phyloP scores from a whole-genome alignment of 2,113 vertebrate species.

The Poeciliopsis occidentalis region DNA sequence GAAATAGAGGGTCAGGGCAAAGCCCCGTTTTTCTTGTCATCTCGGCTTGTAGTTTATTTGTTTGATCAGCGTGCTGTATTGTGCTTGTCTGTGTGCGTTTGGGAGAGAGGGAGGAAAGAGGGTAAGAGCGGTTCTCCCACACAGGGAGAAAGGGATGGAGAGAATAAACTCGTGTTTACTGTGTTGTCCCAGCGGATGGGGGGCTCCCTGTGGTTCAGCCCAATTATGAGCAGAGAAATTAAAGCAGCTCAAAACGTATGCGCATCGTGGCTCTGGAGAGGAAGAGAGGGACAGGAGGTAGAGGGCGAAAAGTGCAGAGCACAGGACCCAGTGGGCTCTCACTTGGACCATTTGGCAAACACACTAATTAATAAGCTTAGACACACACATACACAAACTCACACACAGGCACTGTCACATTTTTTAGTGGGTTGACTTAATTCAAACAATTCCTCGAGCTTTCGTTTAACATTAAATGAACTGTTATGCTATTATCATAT shows the following conservation, averaged over 20 bases:
- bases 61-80: conserved; percentile 55
- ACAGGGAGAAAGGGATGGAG: conserved; percentile 40
- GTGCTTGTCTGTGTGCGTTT: conserved; percentile 34
- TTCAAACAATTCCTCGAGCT: conserved; percentile 48
- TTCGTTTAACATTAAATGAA: conserved; percentile 42
- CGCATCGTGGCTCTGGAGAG: conserved; percentile 59
- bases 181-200: conserved; percentile 64
- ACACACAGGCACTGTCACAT: conserved; percentile 30
- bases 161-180: conserved; percentile 67
- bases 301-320: conserved; percentile 61
- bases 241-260: conserved; percentile 74
- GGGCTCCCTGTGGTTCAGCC: conserved; percentile 64
- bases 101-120: conserved; percentile 4
- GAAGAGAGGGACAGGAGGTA: conserved; percentile 38
- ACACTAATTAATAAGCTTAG: conserved; percentile 66
- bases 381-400: conserved; percentile 11
- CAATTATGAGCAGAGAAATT: conserved; percentile 76
- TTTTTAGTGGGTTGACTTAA: conserved; percentile 29
- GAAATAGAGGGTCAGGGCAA: conserved; percentile 53
- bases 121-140: conserved; percentile 41
- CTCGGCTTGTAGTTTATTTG: conserved; percentile 60
- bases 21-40: conserved; percentile 55
- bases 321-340: conserved; percentile 68
- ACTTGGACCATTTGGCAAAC: conserved; percentile 65
- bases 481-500: conserved; percentile 51